Evolutionary conservation across 2,888 invertebrate genomes (phyloP), one percentile per base, ranked within the genome.

Genomic region (Mechanitis mazaeus): DNA sequence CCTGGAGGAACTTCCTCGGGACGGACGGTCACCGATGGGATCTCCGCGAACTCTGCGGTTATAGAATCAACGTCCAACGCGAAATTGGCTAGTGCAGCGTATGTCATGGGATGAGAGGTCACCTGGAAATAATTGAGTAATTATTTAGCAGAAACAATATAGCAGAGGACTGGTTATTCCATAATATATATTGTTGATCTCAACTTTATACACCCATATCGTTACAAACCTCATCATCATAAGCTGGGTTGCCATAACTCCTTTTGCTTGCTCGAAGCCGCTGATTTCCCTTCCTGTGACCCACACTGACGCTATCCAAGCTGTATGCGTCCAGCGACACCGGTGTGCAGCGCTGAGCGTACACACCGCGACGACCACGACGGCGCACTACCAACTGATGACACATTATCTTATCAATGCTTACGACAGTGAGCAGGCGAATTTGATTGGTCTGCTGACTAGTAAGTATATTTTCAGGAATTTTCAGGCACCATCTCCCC

Each of bases 291-390:
- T 96, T 96, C 67, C 96, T 88, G 64, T 96, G 92, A 0, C 96
- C 94, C 4, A 96, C 95, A 5, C 97, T 96, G 35, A 96, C 95
- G 79, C 96, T 97, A 86, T 97, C 97, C 79, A 97, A 89, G 73
- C 96, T 96, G 84, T 97, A 97, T 11, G 96, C 96, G 76, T 97
- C 97, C 72, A 97, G 83, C 31, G 95, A 95, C 1, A 97, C 96
- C 0, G 97, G 97, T 0, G 95, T 95, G 76, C 97, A 97, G 60
- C 96, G 92, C 84, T 96, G 95, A 0, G 95, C 95, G 76, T 96
- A 96, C 71, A 95, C 93, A 20, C 95, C 93, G 67, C 95, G 94
- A 64, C 96, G 95, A 4, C 96, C 93, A 5, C 96, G 93, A 71
- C 96, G 95, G 59, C 95, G 92, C 84, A 96, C 95, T 50, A 97